Evolutionary conservation across 1,140 invertebrate species (phyloP).

Genomic region (Drosophila busckii): DNA sequence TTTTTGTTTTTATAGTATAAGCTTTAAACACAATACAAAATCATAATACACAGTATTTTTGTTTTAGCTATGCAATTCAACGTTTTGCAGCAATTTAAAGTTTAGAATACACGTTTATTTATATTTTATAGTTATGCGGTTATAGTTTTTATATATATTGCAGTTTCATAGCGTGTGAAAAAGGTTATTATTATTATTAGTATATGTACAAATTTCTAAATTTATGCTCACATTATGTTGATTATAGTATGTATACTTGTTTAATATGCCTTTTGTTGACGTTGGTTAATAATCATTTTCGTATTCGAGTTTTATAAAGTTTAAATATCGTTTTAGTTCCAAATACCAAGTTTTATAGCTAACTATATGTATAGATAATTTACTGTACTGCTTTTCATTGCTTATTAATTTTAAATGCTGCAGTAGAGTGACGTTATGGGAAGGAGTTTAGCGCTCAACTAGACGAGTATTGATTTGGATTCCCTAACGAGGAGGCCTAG

Average conservation of each 20-base stretch:
- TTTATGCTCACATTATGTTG: constrained; percentile 1
- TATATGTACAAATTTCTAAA: constrained; percentile 28
- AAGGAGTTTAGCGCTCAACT: constrained; percentile 9
- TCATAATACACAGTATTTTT: constrained; percentile 29
- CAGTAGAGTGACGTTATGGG: too few relatives aligned
- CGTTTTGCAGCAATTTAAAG: constrained; percentile 12
- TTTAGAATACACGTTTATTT: constrained; percentile 22
- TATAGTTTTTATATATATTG: constrained; percentile 28
- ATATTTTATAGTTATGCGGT: constrained; percentile 18
- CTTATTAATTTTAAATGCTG: too few relatives aligned
- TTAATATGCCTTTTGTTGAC: constrained; percentile 5
- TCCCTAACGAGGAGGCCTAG: constrained; percentile 29
- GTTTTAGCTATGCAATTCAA: constrained; percentile 18
- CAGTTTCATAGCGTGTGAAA: constrained; percentile 31
- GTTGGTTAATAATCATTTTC: constrained; percentile 11
- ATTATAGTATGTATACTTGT: constrained; percentile 3
- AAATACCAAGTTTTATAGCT: constrained; percentile 10
- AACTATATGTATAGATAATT: neutral
- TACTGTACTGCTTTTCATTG: too few relatives aligned
- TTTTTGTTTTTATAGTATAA: constrained; percentile 9
- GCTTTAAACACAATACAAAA: too few relatives aligned
- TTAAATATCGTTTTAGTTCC: constrained; percentile 37
- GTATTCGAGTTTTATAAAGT: constrained; percentile 24
- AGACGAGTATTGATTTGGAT: constrained; percentile 35
- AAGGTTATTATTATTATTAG: constrained; percentile 6